Percentiles rank a stretch among this genome's conserved stretches.
phyloP scores from a whole-genome alignment of 2,797 vertebrate genomes.

The Sebastes paucispinis region DNA sequence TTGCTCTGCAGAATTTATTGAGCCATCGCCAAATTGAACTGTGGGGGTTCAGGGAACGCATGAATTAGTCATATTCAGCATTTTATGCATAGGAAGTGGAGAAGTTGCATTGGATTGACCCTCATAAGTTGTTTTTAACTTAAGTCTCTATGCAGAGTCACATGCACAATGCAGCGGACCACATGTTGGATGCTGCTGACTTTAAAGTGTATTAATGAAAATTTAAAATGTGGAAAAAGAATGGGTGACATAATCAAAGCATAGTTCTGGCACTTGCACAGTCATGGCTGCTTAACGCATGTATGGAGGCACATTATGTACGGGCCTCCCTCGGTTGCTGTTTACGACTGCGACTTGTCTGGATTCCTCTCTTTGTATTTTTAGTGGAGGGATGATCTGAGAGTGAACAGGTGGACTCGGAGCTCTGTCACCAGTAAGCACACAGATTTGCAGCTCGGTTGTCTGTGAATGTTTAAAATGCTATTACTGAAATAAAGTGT shows the following conservation, averaged over 20 bases:
- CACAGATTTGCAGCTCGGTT: conserved; percentile 40
- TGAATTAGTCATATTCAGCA: conserved; percentile 69
- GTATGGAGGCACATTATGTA: conserved; percentile 32
- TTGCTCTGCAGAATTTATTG: conserved; percentile 71
- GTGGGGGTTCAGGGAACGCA: conserved; percentile 50
- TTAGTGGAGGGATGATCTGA: conserved; percentile 68
- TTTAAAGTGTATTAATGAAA: background rate
- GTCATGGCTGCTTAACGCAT: conserved; percentile 46
- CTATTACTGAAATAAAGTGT: conserved; percentile 20
- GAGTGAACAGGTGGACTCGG: conserved; percentile 67
- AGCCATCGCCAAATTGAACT: conserved; percentile 67
- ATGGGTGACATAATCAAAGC: conserved; percentile 17
- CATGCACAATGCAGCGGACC: background rate
- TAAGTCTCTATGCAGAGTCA: background rate
- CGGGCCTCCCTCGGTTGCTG: conserved; percentile 37
- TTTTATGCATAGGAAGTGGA: conserved; percentile 55
- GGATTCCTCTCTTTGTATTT: conserved; percentile 70
- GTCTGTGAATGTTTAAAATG: conserved; percentile 51
- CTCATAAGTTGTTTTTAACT: background rate
- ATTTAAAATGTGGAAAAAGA: background rate
- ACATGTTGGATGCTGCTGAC: conserved; percentile 2
- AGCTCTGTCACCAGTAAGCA: conserved; percentile 38
- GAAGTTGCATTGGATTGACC: conserved; percentile 30
- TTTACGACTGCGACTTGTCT: conserved; percentile 64
- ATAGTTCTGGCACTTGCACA: conserved; percentile 32